phyloP scores from a whole-genome alignment of 2,113 vertebrate species.

The Beaufortia kweichowensis region DNA sequence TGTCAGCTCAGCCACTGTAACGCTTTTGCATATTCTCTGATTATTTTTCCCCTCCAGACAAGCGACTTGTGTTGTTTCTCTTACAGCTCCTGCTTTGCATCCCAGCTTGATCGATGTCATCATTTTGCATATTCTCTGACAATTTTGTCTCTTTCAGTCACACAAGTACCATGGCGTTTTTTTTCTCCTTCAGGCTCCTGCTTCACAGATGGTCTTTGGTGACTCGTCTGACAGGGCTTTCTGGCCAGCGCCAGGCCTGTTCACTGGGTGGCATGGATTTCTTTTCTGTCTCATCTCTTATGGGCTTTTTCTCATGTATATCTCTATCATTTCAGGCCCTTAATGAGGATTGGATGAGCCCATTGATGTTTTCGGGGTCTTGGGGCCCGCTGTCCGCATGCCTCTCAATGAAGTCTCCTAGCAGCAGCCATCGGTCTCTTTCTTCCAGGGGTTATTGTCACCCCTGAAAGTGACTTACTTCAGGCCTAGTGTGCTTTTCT shows the following conservation, averaged over 20 bases:
- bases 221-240: constrained; percentile 25
- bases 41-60: too few species aligned
- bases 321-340: constrained; percentile 78
- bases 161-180: constrained; percentile 23
- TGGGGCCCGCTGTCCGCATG: constrained; percentile 72
- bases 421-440: constrained; percentile 78
- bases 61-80: too few species aligned
- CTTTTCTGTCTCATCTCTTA: constrained; percentile 51
- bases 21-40: too few species aligned
- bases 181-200: neutral
- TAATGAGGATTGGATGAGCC: constrained; percentile 73
- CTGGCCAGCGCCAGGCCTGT: constrained; percentile 36
- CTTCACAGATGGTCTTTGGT: constrained; percentile 46
- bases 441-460: constrained; percentile 78
- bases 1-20: too few species aligned
- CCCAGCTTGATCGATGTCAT: neutral
- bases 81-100: neutral
- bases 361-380: constrained; percentile 69
- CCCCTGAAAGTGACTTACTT: constrained; percentile 80
- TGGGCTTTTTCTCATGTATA: constrained; percentile 69
- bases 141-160: constrained; percentile 13
- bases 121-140: constrained; percentile 4
- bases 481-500: constrained; percentile 69
- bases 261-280: constrained; percentile 51
- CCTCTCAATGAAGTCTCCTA: constrained; percentile 78